phyloP scores from a whole-genome alignment of 2,888 invertebrate genomes.

The Rhagonycha fulva region DNA sequence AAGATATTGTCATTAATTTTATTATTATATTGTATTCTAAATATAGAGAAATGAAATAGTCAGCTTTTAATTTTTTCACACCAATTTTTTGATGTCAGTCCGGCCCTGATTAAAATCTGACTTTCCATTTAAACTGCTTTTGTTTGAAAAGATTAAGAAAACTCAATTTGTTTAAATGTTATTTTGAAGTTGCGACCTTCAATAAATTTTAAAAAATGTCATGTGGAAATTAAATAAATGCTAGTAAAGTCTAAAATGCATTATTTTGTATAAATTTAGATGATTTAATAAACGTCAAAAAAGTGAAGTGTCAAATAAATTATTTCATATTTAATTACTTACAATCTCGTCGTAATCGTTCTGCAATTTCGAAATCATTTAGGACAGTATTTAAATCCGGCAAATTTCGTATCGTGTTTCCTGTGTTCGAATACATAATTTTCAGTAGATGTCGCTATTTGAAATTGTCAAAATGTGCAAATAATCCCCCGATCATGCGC shows the following conservation, averaged over 20 bases:
- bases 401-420: not conserved
- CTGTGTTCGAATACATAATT: not conserved
- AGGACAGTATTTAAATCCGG: not conserved
- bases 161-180: not conserved
- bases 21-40: too few species aligned
- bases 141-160: not conserved
- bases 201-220: not conserved
- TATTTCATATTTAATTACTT: slow-evolving; percentile 1
- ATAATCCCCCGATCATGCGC: slow-evolving; percentile 2
- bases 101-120: too few species aligned
- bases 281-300: not conserved
- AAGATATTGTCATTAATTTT: too few species aligned
- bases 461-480: not conserved
- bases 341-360: not conserved
- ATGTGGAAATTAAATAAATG: not conserved
- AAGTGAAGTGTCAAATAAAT: not conserved
- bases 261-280: not conserved
- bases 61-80: too few species aligned
- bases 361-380: slow-evolving; percentile 6
- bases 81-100: too few species aligned
- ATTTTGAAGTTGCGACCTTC: not conserved
- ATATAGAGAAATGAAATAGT: too few species aligned
- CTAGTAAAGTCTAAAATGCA: not conserved
- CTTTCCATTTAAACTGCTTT: not conserved
- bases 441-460: slow-evolving; percentile 5